Evolutionary conservation across 2,113 vertebrate genomes (phyloP).

Genomic region (Australoheros scitulus): DNA sequence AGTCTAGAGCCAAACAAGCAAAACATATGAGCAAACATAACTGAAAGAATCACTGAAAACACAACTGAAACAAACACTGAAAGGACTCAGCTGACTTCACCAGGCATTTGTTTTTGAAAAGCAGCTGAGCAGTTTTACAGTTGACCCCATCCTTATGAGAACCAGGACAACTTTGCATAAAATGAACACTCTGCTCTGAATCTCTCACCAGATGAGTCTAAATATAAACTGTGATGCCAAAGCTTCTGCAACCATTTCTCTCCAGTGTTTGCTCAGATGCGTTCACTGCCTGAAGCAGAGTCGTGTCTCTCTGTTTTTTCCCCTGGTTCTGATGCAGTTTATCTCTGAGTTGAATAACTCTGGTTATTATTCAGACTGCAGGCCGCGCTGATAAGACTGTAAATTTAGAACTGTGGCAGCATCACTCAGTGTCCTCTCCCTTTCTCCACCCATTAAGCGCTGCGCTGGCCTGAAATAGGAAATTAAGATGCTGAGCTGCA

Average conservation of each 20-base stretch:
- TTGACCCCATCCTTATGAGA: not conserved
- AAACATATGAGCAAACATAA: not conserved
- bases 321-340: constrained; percentile 21
- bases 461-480: constrained; percentile 8
- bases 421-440: not conserved
- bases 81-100: not conserved
- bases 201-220: constrained; percentile 1
- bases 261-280: constrained; percentile 33
- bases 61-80: not conserved
- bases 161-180: constrained; percentile 13
- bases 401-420: constrained; percentile 27
- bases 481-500: constrained; percentile 31
- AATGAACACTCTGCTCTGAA: not conserved
- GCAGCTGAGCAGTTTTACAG: not conserved
- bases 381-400: constrained; percentile 42
- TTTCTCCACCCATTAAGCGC: constrained; percentile 25
- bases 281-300: constrained; percentile 13
- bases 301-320: not conserved
- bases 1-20: not conserved
- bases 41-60: not conserved
- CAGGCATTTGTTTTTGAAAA: not conserved
- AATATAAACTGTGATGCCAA: constrained; percentile 34
- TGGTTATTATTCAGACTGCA: constrained; percentile 45
- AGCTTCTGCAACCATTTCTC: constrained; percentile 24
- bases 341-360: constrained; percentile 30